A percentile compares a stretch with the other conserved stretches of the same genome.
These are phyloP conservation scores for Folsomia manolachei DNA, from an alignment of 2,888 invertebrate species.

Conservation along the genomic window DNA sequence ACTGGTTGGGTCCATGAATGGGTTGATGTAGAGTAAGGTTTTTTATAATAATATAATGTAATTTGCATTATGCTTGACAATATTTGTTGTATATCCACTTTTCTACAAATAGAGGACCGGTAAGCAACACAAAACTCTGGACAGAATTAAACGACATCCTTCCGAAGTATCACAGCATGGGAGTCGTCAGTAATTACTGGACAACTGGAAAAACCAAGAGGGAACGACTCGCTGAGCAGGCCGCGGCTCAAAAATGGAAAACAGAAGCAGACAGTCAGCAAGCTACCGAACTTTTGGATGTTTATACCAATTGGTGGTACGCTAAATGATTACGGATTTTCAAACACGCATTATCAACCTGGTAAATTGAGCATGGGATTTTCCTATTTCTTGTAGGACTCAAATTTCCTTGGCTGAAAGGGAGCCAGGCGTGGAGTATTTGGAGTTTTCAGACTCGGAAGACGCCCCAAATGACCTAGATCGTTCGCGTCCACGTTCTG, in stretches of 20 bases:
- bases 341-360: background rate
- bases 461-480: background rate
- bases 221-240: background rate
- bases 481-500: background rate
- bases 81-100: background rate
- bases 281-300: background rate
- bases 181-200: background rate
- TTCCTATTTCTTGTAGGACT: too few species aligned
- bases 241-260: background rate
- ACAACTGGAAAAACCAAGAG: background rate
- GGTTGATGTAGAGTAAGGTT: slow-evolving; percentile 25
- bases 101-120: background rate
- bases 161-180: slow-evolving; percentile 29
- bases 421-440: background rate
- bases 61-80: background rate
- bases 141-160: slow-evolving; percentile 29
- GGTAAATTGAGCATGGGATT: background rate
- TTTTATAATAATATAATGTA: background rate
- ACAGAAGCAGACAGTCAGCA: background rate
- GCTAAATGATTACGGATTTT: background rate
- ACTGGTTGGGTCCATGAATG: slow-evolving; percentile 41
- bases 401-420: background rate
- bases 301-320: background rate
- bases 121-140: slow-evolving; percentile 29
- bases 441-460: background rate